phyloP scores from a whole-genome alignment of 2,113 vertebrate species.

The Microcebus ravelobensis region DNA sequence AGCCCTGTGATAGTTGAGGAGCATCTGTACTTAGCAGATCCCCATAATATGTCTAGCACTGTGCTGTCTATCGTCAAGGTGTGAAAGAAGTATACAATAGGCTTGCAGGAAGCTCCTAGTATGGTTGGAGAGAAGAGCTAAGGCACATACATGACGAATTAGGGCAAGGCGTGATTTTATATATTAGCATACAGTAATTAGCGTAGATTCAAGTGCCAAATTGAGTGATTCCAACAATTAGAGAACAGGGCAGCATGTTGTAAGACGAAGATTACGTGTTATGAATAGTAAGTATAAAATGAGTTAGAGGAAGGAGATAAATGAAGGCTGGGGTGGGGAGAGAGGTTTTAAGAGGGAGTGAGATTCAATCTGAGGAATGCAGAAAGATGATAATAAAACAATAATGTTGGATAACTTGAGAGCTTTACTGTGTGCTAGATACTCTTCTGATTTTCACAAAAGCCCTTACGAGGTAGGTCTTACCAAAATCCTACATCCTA shows the following conservation, averaged over 20 bases:
- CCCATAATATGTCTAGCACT: too few species aligned
- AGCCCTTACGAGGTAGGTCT: background rate
- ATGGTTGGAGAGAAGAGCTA: background rate
- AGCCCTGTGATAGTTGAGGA: background rate
- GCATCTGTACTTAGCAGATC: background rate
- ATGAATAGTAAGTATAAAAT: background rate
- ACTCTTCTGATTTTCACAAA: background rate
- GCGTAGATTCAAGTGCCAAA: conserved; percentile 28
- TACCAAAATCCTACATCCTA: background rate
- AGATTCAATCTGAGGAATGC: background rate
- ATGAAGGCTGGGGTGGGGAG: background rate
- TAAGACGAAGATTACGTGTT: conserved; percentile 2
- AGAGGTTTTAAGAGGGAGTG: background rate
- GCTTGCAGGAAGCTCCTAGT: background rate
- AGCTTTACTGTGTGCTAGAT: background rate
- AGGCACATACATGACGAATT: background rate
- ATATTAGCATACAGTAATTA: conserved; percentile 32
- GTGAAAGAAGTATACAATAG: fast-evolving
- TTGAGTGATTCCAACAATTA: conserved; percentile 40
- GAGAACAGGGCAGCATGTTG: background rate
- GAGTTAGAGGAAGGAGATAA: background rate
- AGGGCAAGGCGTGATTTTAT: background rate
- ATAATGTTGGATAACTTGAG: background rate
- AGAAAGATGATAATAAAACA: background rate
- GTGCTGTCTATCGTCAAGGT: fast-evolving